Evolutionary conservation across 2,888 invertebrate genomes (phyloP), one percentile per base, ranked within the genome.

Genomic region (Microdon myrmicae): DNA sequence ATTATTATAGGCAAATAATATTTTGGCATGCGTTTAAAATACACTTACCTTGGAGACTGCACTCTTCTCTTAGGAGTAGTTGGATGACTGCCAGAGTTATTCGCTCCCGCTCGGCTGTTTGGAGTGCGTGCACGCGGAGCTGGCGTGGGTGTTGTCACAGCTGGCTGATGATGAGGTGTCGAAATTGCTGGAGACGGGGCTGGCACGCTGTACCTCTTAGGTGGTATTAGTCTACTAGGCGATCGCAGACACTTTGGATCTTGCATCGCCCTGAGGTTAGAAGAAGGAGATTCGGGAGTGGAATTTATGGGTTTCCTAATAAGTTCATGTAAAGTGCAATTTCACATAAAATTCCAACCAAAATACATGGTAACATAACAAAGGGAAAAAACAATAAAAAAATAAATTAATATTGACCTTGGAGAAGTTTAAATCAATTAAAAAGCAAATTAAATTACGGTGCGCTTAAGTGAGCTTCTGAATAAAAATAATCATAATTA

Each of bases 181-280:
- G 43, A 43, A 12, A 35, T 49, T 29, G 67, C 35, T 23, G 67
- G 54, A 31, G 68, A 49, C 48, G 70, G 37, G 20, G 72, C 72
- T 37, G 64, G 64, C 45, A 79, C 68, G 48, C 74, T 76, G 49
- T 80, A 80, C 35, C 79, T 75, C 66, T 80, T 80, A 20, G 80
- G 80, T 55, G 75, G 77, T 67, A 78, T 75, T 56, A 80, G 75
- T 56, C 79, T 77, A 68, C 79, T 80, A 34, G 80, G 80, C 14
- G 80, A 80, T 37, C 79, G 74, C 10, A 78, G 72, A 53, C 39
- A 64, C 71, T 68, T 73, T 55, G 68, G 69, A 17, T 74, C 73
- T 56, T 75, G 73, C 54, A 70, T 71, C 61, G 74, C 70, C 75
- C 79, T 76, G 68, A 70, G 69, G 70, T 70, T 73, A 72, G 70